Percentiles rank a stretch among this genome's conserved stretches.
Evolutionary conservation across 2,797 vertebrate genomes (phyloP).

Genomic region (Chiloscyllium punctatum): DNA sequence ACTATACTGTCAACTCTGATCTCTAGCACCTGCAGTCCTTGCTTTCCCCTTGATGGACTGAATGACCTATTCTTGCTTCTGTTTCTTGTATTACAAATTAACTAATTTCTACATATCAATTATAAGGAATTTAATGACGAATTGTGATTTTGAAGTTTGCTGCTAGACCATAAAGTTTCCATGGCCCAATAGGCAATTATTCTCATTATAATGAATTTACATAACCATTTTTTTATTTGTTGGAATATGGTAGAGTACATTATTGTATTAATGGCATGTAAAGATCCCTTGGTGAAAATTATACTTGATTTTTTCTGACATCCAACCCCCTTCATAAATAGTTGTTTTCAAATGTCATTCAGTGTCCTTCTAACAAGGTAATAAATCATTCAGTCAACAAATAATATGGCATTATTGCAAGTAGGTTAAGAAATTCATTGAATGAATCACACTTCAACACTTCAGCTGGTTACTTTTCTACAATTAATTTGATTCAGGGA

Average conservation of each 20-base stretch:
- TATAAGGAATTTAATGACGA: not conserved
- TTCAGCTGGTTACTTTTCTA: not conserved
- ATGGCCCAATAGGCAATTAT: not conserved
- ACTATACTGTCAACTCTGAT: no score
- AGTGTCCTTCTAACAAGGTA: not conserved
- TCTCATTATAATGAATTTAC: not conserved
- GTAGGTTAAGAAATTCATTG: not conserved
- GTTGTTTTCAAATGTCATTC: not conserved
- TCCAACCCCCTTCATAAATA: not conserved
- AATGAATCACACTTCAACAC: not conserved
- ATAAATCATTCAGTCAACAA: not conserved
- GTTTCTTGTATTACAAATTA: not conserved
- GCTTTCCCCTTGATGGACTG: no score
- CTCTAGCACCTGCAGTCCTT: no score
- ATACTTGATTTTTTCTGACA: not conserved
- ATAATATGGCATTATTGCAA: not conserved
- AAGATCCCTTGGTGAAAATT: not conserved
- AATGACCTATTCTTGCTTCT: no score
- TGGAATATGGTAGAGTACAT: not conserved
- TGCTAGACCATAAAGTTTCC: not conserved
- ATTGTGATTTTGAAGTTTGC: not conserved
- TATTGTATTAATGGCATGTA: not conserved
- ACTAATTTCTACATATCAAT: not conserved
- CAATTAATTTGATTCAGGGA: not conserved
- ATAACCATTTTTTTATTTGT: not conserved